Base-by-base conservation (phyloP, 2,113 vertebrate genomes). In the Hippocampus guttulatus region DNA sequence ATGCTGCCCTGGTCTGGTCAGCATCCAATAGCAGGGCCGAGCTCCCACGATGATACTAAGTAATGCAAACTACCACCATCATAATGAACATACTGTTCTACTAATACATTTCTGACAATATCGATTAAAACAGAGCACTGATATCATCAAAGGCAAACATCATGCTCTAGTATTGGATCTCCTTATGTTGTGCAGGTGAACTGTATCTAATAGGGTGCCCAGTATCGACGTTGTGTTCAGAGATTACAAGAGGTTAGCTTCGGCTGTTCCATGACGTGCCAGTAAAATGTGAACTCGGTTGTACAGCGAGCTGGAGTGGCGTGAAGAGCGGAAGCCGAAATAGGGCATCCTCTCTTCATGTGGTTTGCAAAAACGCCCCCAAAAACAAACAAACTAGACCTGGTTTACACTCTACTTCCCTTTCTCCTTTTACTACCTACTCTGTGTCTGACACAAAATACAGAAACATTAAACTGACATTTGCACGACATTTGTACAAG, bases 261-360 rank as follows among this genome's bases (percentile, higher is more conserved):
- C 3, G n/a, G 12, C 55, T 25, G 25, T 27, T 57, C 11, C n/a
- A 25, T 63, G 33, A 41, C 18, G n/a, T 27, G 12, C 12, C 23
- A 18, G 7, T 21, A 3, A 2, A 60, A 60, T 49, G 27, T 55
- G n/a, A 68, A 33, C 27, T 18, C 45, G 72, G 23, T 10, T 67
- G 14, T 47, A 7, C 47, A 61, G 27, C 58, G 27, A 65, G 21
- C 10, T 43, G 63, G 18, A n/a, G 21, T 25, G 38, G 40, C 30
- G 6, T 25, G 69, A 33, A 33, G 30, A 80, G 80, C 75, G 87
- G 87, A 89, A 89, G 40, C 80, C 74, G 49, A 88, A 87, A 60
- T 79, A 78, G 84, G 73, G 80, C 84, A 82, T 73, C 62, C 2
- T 80, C 27, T 43, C 55, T 40, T 89, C 87, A 87, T 86, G 87